Percentiles rank a stretch among this genome's conserved stretches.
Evolutionary conservation across 2,888 invertebrate genomes (phyloP).

Genomic region (Parnassius glacialis): DNA sequence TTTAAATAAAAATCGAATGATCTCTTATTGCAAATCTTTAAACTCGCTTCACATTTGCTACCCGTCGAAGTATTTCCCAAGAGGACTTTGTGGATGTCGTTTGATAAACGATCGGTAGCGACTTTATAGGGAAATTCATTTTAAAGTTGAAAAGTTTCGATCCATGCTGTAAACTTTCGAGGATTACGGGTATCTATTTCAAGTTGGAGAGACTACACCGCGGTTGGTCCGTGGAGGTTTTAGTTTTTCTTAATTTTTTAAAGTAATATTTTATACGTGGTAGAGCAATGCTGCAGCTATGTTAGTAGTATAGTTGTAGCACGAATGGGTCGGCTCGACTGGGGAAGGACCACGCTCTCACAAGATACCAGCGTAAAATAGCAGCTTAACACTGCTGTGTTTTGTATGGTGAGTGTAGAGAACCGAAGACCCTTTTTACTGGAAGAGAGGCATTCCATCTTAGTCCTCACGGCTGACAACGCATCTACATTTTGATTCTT

Average conservation of each 20-base stretch:
- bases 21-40: neutral
- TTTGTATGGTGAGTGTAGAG: too few species aligned
- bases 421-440: too few species aligned
- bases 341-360: too few species aligned
- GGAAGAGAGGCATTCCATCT: too few species aligned
- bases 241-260: neutral
- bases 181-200: neutral
- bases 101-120: conserved; percentile 15
- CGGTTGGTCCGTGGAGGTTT: neutral
- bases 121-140: conserved; percentile 1
- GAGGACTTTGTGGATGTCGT: conserved; percentile 1
- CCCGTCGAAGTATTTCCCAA: conserved; percentile 6
- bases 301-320: too few species aligned
- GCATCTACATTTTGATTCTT: too few species aligned
- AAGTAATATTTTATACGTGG: too few species aligned
- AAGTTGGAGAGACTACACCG: neutral
- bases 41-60: neutral
- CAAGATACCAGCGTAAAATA: too few species aligned
- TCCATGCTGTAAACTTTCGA: neutral
- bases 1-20: neutral
- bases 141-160: conserved; percentile 5
- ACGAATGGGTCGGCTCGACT: too few species aligned
- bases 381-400: too few species aligned
- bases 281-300: too few species aligned
- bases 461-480: too few species aligned